Percentiles rank a stretch among this genome's conserved stretches.
These are phyloP conservation scores for Sebastes hubbsi DNA, from an alignment of 2,797 vertebrate species.

Conservation along the genomic window DNA sequence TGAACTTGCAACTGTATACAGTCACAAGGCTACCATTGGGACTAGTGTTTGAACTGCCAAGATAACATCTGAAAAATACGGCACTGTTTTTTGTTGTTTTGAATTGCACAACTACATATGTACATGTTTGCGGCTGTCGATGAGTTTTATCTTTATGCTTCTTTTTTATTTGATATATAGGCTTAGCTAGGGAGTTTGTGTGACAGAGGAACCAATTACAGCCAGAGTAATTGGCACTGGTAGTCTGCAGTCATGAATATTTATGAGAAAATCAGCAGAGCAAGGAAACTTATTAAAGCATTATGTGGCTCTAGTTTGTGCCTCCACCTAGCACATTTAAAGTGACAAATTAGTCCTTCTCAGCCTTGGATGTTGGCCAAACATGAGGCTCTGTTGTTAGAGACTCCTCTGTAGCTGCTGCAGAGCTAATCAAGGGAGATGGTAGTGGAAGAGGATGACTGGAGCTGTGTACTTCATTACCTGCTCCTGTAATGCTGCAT, in stretches of 20 bases:
- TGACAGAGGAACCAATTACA: slow-evolving; percentile 36
- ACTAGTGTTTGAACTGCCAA: background rate
- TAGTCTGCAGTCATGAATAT: slow-evolving; percentile 44
- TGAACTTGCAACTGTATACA: background rate
- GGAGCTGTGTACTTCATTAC: slow-evolving; percentile 34
- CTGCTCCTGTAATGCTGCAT: background rate
- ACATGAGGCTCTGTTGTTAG: slow-evolving; percentile 14
- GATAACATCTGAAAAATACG: background rate
- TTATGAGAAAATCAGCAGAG: slow-evolving; percentile 48
- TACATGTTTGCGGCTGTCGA: background rate
- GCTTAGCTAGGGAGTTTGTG: background rate
- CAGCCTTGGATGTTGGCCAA: slow-evolving; percentile 33
- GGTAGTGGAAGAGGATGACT: background rate
- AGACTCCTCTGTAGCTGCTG: slow-evolving; percentile 11
- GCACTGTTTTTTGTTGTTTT: background rate
- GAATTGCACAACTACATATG: background rate
- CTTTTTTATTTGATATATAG: background rate
- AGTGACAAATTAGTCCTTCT: slow-evolving; percentile 44
- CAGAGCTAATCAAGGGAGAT: slow-evolving; percentile 23
- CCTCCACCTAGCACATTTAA: slow-evolving; percentile 24
- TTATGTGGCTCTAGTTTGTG: slow-evolving; percentile 21
- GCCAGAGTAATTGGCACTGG: background rate
- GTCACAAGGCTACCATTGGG: background rate
- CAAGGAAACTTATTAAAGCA: slow-evolving; percentile 42
- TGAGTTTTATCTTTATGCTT: background rate